phyloP scores from a whole-genome alignment of 2,888 invertebrate genomes.

The Mycalesis mineus region DNA sequence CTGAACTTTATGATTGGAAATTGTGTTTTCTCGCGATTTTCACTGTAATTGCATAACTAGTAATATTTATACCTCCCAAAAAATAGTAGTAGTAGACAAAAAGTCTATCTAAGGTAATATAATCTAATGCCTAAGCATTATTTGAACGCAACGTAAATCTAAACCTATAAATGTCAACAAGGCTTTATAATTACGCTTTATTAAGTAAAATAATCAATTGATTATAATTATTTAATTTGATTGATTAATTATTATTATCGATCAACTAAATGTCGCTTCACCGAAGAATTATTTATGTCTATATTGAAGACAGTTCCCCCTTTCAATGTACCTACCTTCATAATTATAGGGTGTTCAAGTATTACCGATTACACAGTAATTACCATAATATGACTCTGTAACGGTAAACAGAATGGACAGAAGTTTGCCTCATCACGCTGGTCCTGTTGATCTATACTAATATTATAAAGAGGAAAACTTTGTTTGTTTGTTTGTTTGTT shows the following conservation, averaged over 20 bases:
- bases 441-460: no score
- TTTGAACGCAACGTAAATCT: no score
- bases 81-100: no score
- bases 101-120: no score
- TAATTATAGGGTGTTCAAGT: conserved; percentile 65
- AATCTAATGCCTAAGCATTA: no score
- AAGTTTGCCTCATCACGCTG: conserved; percentile 37
- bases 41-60: no score
- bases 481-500: no score
- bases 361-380: conserved; percentile 62
- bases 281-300: conserved; percentile 66
- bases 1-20: not conserved
- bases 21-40: not conserved
- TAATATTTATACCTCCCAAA: no score
- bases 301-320: conserved; percentile 51
- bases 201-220: conserved; percentile 31
- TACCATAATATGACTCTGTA: conserved; percentile 62
- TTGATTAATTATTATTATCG: conserved; percentile 22
- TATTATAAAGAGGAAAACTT: no score
- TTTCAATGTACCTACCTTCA: conserved; percentile 49
- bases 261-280: conserved; percentile 46
- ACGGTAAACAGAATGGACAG: conserved; percentile 41
- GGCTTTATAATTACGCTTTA: no score
- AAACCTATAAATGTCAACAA: no score
- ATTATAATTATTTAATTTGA: no score